Conservation (phyloP, 2,113 vertebrate species). For the Daphoenositta chrysoptera region DNA sequence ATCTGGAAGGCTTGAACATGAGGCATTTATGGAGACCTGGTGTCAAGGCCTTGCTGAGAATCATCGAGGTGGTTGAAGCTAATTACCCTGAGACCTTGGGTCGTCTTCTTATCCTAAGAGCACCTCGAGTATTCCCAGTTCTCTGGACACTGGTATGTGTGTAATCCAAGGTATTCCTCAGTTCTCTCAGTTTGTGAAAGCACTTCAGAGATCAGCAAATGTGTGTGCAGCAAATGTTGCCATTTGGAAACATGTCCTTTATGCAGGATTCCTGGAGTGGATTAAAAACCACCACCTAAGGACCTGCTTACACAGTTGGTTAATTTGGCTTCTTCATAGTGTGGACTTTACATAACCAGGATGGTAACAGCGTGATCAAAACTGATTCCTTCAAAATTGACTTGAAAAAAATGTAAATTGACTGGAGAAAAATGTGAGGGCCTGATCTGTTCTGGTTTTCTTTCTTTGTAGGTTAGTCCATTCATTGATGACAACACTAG, state of each 20-base stretch:
- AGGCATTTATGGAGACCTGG: slow-evolving; percentile 94
- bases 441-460: neutral
- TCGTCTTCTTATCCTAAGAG: slow-evolving; percentile 87
- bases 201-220: neutral
- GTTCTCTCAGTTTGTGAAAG: neutral
- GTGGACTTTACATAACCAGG: neutral
- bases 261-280: neutral
- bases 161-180: neutral
- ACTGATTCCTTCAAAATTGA: neutral
- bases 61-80: slow-evolving; percentile 95
- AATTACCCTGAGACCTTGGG: slow-evolving; percentile 97
- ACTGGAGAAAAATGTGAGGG: neutral
- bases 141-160: slow-evolving; percentile 91
- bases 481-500: slow-evolving; percentile 97
- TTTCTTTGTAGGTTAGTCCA: slow-evolving; percentile 84
- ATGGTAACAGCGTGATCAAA: neutral
- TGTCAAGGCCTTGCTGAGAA: slow-evolving; percentile 90
- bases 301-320: neutral
- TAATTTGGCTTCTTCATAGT: neutral
- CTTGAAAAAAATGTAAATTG: neutral
- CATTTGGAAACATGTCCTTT: neutral
- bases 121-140: slow-evolving; percentile 91
- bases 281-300: neutral
- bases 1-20: slow-evolving; percentile 96
- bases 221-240: neutral